Percentiles rank a stretch among this genome's conserved stretches.
Evolutionary conservation across 2,113 vertebrate genomes (phyloP).

Genomic region (Perccottus glenii): DNA sequence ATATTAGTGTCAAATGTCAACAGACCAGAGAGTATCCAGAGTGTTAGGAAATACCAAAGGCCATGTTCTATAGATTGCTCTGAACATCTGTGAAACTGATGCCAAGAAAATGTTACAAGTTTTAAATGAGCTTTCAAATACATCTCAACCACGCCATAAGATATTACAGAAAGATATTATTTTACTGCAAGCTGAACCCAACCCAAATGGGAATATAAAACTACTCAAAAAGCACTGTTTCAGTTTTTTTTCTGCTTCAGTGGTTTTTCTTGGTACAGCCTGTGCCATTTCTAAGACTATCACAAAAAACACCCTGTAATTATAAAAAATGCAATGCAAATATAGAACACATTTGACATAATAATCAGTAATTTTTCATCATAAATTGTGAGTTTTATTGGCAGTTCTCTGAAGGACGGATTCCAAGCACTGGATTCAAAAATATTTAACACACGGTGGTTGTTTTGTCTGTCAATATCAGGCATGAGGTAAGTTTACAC

Average conservation of each 20-base stretch:
- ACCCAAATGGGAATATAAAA: slow-evolving; percentile 7
- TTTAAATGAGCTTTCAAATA: slow-evolving; percentile 5
- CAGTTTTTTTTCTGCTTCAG: not conserved
- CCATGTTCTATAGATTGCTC: slow-evolving; percentile 2
- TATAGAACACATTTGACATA: not conserved
- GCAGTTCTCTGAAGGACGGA: not conserved
- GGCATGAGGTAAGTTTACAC: slow-evolving; percentile 1
- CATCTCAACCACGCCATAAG: not conserved
- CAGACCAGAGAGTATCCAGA: slow-evolving; percentile 19
- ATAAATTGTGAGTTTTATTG: not conserved
- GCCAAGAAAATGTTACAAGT: slow-evolving; percentile 1
- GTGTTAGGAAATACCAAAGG: slow-evolving; percentile 18
- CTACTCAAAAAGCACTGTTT: slow-evolving; percentile 6
- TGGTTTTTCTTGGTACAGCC: slow-evolving; percentile 1
- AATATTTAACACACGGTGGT: slow-evolving; percentile 2
- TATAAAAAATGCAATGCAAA: not conserved
- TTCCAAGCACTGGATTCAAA: not conserved
- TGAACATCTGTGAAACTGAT: not conserved
- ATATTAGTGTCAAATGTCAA: slow-evolving; percentile 38
- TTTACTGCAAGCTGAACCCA: not conserved
- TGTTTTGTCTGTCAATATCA: not conserved
- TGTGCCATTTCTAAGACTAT: slow-evolving; percentile 7
- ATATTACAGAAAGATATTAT: slow-evolving; percentile 1
- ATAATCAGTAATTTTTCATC: slow-evolving; percentile 2
- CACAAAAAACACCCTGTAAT: not conserved